A percentile compares a stretch with the other conserved stretches of the same genome.
phyloP scores from a whole-genome alignment of 2,797 vertebrate genomes.

The Coracias cyanogaster region DNA sequence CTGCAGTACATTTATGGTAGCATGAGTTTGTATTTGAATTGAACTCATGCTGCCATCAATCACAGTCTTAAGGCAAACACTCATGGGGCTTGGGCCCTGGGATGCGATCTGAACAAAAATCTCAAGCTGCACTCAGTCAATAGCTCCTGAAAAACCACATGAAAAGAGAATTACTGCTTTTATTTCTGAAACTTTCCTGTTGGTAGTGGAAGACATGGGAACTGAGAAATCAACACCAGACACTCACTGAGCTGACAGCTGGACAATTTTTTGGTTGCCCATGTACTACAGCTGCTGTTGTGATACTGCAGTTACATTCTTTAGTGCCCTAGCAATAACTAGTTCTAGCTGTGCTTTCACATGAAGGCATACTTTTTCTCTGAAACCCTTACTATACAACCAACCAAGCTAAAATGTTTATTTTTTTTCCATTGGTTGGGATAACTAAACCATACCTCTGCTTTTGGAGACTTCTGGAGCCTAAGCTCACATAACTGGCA shows the following conservation, averaged over 20 bases:
- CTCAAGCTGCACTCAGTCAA: neutral
- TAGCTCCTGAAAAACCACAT: neutral
- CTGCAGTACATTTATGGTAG: neutral
- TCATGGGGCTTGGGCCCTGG: neutral
- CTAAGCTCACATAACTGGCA: neutral
- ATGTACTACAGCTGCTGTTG: neutral
- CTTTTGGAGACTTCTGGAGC: neutral
- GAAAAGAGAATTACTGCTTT: neutral
- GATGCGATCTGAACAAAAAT: accelerated
- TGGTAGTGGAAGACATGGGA: neutral
- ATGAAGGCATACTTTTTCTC: neutral
- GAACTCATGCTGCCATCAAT: neutral
- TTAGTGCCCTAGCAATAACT: neutral
- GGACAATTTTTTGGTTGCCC: neutral
- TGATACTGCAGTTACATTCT: neutral
- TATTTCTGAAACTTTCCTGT: neutral
- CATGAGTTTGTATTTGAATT: neutral
- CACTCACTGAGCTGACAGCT: neutral
- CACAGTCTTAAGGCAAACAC: neutral
- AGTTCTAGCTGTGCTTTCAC: neutral
- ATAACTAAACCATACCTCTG: neutral
- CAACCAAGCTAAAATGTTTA: neutral
- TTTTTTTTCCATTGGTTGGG: neutral
- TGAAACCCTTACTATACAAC: neutral
- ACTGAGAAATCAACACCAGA: neutral